Evolutionary conservation across 2,888 invertebrate species (phyloP).

Genomic region (Polylopha cassiicola): DNA sequence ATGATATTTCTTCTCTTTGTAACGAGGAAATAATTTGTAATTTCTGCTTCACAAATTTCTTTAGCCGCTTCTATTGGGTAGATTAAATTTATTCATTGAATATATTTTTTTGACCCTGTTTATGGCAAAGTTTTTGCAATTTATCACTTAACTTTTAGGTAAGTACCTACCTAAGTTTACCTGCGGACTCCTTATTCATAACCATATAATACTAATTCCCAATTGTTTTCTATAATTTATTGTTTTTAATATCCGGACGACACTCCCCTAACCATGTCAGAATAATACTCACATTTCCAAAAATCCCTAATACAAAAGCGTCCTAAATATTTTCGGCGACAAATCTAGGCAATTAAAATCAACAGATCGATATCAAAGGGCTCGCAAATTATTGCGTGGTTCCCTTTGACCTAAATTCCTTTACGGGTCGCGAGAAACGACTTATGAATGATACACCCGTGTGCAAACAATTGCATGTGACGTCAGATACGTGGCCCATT

Average conservation of each 20-base stretch:
- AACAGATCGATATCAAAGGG: slow-evolving; percentile 13
- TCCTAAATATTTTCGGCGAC: background rate
- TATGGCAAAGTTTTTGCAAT: too few relatives aligned
- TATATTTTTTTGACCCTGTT: too few relatives aligned
- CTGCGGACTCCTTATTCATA: too few relatives aligned
- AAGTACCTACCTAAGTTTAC: too few relatives aligned
- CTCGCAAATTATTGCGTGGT: slow-evolving; percentile 6
- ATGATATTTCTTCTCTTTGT: background rate
- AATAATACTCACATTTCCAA: slow-evolving; percentile 2
- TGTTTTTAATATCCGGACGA: too few relatives aligned
- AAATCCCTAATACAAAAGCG: slow-evolving; percentile 7
- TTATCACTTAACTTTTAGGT: too few relatives aligned
- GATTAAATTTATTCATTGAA: too few relatives aligned
- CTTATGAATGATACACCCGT: slow-evolving; percentile 13
- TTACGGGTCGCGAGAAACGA: slow-evolving; percentile 14
- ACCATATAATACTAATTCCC: too few relatives aligned
- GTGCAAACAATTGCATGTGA: slow-evolving; percentile 10
- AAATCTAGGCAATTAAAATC: slow-evolving; percentile 12
- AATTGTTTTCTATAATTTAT: too few relatives aligned
- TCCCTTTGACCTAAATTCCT: slow-evolving; percentile 16
- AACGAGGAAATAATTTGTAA: background rate
- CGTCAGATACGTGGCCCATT: too few relatives aligned
- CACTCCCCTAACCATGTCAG: too few relatives aligned
- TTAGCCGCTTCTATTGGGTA: too few relatives aligned
- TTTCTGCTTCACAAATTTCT: background rate